Evolutionary conservation across 2,888 invertebrate species (phyloP).

Genomic region (Sympetrum striolatum): DNA sequence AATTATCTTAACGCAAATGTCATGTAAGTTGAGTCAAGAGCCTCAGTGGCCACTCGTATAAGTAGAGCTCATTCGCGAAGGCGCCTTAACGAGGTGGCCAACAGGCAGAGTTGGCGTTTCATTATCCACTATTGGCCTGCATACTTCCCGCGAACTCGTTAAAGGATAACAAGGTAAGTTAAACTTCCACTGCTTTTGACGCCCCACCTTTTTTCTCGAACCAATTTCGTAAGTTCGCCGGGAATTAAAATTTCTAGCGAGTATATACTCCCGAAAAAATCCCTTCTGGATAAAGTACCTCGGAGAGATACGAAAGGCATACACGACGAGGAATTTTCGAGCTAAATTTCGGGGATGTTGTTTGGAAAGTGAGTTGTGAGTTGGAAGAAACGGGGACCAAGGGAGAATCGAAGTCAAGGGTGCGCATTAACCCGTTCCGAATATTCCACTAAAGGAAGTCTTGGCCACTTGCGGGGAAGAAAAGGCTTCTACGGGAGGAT

Average conservation of each 20-base stretch:
- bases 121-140: not conserved
- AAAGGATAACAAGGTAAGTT: not conserved
- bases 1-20: not conserved
- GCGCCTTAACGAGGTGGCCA: not conserved
- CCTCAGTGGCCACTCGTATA: not conserved
- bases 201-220: not conserved
- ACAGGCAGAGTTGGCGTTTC: not conserved
- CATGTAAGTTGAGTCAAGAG: not conserved
- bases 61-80: not conserved
- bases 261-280: not conserved
- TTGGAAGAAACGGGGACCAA: not conserved
- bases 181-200: not conserved
- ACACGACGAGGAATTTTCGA: not conserved
- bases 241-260: not conserved
- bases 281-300: not conserved
- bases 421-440: not conserved
- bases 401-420: not conserved
- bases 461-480: not conserved
- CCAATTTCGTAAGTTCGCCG: not conserved
- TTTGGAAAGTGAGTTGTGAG: not conserved
- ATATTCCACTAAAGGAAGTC: not conserved
- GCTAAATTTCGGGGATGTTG: not conserved
- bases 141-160: not conserved
- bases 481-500: not conserved
- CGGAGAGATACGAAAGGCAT: not conserved